phyloP scores from a whole-genome alignment of 1,140 invertebrate species.

The Drosophila miranda region DNA sequence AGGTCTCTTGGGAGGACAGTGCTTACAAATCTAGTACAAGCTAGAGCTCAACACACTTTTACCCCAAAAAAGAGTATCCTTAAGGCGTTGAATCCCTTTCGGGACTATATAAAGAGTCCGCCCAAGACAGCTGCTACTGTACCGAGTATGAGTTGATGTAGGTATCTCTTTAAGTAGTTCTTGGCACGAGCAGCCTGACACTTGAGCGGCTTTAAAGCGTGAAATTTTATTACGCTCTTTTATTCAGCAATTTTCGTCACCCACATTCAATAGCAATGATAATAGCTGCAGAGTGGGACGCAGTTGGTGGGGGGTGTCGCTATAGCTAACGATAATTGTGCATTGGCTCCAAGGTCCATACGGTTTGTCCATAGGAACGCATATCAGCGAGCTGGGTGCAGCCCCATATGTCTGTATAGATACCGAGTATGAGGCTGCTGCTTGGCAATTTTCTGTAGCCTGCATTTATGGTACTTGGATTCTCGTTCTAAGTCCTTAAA shows the following conservation, averaged over 20 bases:
- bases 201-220: constrained; percentile 64
- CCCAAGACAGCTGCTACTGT: constrained; percentile 21
- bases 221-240: constrained; percentile 55
- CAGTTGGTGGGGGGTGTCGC: constrained; percentile 19
- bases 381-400: neutral
- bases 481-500: no score
- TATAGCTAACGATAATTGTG: constrained; percentile 12
- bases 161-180: constrained; percentile 5
- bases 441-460: no score
- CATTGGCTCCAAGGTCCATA: constrained; percentile 9
- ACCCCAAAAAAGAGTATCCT: no score
- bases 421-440: neutral
- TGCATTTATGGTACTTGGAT: no score
- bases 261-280: constrained; percentile 45
- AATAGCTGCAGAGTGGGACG: constrained; percentile 2
- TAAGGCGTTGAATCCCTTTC: no score
- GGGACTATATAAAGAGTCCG: no score
- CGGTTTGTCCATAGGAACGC: neutral
- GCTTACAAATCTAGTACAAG: neutral
- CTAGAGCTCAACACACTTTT: constrained; percentile 1
- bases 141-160: constrained; percentile 30
- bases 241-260: constrained; percentile 65
- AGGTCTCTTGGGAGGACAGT: constrained; percentile 2
- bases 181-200: constrained; percentile 48
- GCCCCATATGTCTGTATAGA: neutral